phyloP scores from a whole-genome alignment of 2,113 vertebrate species.

The Miniopterus natalensis region DNA sequence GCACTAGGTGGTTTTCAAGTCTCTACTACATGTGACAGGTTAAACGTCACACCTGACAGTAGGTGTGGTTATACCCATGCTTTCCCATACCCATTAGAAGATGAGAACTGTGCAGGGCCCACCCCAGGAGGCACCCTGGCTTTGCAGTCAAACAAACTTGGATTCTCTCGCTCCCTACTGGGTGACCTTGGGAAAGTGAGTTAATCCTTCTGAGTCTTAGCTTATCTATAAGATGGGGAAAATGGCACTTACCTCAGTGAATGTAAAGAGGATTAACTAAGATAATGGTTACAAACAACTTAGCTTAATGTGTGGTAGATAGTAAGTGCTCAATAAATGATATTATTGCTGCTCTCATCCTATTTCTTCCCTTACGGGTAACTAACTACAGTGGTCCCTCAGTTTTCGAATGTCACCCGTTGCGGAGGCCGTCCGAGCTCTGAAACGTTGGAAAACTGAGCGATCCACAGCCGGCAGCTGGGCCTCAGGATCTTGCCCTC shows the following conservation, averaged over 20 bases:
- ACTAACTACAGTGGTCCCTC: background rate
- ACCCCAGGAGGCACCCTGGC: background rate
- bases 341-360: background rate
- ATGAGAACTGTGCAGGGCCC: background rate
- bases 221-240: background rate
- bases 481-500: no score
- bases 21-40: background rate
- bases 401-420: no score
- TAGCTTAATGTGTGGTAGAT: background rate
- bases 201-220: constrained; percentile 20
- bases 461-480: no score
- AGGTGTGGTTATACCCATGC: background rate
- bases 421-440: no score
- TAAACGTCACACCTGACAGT: background rate
- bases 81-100: background rate
- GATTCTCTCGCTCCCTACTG: constrained; percentile 11
- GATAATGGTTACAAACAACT: background rate
- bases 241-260: background rate
- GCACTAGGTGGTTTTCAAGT: background rate
- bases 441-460: no score
- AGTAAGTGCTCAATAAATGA: background rate
- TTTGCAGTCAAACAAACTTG: background rate
- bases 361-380: background rate
- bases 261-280: background rate
- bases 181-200: background rate